Conservation (phyloP, 2,797 vertebrate genomes). For the Anguilla anguilla region DNA sequence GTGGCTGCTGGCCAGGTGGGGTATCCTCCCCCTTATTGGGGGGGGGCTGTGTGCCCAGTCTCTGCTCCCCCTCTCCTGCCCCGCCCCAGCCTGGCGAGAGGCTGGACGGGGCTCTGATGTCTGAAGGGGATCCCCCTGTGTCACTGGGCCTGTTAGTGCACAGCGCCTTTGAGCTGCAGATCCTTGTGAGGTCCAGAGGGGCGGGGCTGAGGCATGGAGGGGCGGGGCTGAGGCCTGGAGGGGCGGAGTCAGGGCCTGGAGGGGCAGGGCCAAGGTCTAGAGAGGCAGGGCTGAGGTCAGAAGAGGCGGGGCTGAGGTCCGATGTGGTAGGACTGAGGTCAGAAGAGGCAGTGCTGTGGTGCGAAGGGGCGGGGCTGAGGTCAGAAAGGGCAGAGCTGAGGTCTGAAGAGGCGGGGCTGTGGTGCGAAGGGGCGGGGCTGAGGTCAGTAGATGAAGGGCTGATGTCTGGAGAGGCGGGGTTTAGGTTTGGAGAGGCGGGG, state of each 20-base stretch:
- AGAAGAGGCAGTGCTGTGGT: neutral
- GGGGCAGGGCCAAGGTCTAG: constrained; percentile 18
- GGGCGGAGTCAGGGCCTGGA: neutral
- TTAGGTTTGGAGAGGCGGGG: constrained; percentile 45
- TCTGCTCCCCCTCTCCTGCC: constrained; percentile 43
- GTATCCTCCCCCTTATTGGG: constrained; percentile 51
- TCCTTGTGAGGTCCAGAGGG: neutral
- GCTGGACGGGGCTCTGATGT: constrained; percentile 66
- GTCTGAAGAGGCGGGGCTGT: constrained; percentile 31
- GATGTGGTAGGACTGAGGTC: constrained; percentile 29
- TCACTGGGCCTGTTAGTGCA: constrained; percentile 58
- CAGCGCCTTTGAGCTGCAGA: neutral
- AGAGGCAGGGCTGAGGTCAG: neutral
- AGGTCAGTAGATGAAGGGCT: neutral
- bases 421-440: neutral
- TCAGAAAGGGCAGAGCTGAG: neutral
- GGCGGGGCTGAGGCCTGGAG: constrained; percentile 3
- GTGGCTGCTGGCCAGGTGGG: constrained; percentile 52
- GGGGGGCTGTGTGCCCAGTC: constrained; percentile 40
- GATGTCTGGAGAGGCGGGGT: neutral
- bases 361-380: neutral
- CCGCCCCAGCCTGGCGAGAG: constrained; percentile 53
- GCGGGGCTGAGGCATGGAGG: constrained; percentile 17
- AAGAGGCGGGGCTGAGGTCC: neutral
- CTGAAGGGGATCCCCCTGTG: constrained; percentile 61